phyloP scores from a whole-genome alignment of 2,888 invertebrate species.

The Stictocephala bisonia region DNA sequence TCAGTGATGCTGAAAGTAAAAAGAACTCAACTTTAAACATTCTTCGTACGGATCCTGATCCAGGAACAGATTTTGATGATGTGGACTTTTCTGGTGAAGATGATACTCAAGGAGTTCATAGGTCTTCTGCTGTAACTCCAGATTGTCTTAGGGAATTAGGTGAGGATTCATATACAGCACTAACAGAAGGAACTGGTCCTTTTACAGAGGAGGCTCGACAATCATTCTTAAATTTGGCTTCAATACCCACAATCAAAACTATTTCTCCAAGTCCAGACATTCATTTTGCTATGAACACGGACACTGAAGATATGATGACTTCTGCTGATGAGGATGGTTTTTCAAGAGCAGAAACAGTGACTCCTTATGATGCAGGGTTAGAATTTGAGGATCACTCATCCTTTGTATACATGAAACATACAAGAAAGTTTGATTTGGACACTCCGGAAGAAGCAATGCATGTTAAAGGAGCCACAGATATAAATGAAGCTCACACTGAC shows the following conservation, averaged over 20 bases:
- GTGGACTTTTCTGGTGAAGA: constrained; percentile 64
- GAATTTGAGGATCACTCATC: constrained; percentile 56
- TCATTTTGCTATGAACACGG: constrained; percentile 51
- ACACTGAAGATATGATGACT: constrained; percentile 52
- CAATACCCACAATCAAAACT: constrained; percentile 51
- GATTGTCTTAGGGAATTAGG: constrained; percentile 49
- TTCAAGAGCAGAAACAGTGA: constrained; percentile 46
- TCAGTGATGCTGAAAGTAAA: constrained; percentile 45
- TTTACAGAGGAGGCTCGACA: constrained; percentile 57
- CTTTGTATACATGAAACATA: constrained; percentile 64
- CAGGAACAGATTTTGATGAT: constrained; percentile 26
- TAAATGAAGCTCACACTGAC: constrained; percentile 67
- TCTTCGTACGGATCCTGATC: constrained; percentile 4
- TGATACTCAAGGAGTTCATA: constrained; percentile 64
- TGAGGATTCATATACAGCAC: constrained; percentile 56
- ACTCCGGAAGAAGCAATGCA: constrained; percentile 66
- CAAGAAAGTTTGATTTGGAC: constrained; percentile 65
- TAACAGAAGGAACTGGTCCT: constrained; percentile 62
- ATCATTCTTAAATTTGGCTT: constrained; percentile 42
- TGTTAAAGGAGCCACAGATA: constrained; percentile 66
- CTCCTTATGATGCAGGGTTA: constrained; percentile 37
- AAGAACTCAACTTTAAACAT: neutral
- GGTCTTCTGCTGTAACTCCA: constrained; percentile 47
- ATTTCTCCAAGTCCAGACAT: constrained; percentile 50
- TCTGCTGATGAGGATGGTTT: constrained; percentile 52